These are phyloP conservation scores for Malacosoma neustria DNA, from an alignment of 2,888 invertebrate species.

Conservation along the genomic window DNA sequence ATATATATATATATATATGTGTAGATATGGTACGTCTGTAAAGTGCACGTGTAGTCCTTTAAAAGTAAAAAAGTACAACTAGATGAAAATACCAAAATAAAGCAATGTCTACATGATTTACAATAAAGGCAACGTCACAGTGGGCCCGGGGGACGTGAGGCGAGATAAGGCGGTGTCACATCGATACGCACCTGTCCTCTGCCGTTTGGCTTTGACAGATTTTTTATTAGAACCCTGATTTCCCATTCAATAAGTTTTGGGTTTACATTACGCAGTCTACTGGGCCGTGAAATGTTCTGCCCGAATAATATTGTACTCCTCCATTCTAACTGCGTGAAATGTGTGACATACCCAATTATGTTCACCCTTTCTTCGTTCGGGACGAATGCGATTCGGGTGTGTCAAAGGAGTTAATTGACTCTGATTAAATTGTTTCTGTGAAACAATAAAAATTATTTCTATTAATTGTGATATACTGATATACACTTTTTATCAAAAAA, in stretches of 20 bases:
- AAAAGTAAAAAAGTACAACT: too few relatives aligned
- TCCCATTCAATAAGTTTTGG: slow-evolving; percentile 62
- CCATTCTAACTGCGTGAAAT: slow-evolving; percentile 15
- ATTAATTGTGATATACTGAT: too few relatives aligned
- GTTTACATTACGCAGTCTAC: slow-evolving; percentile 49
- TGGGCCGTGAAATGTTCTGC: slow-evolving; percentile 53
- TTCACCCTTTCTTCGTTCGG: slow-evolving; percentile 9
- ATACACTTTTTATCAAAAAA: too few relatives aligned
- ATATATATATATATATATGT: too few relatives aligned
- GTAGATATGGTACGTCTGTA: too few relatives aligned
- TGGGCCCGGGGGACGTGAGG: not conserved
- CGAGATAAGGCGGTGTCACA: slow-evolving; percentile 4
- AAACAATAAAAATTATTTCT: too few relatives aligned
- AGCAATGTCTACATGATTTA: slow-evolving; percentile 5
- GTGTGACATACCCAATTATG: slow-evolving; percentile 30
- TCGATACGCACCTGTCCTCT: slow-evolving; percentile 36
- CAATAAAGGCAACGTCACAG: slow-evolving; percentile 9
- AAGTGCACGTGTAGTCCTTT: not conserved
- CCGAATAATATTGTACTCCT: slow-evolving; percentile 21
- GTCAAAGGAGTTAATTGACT: too few relatives aligned
- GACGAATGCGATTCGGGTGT: not conserved
- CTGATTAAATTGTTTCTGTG: too few relatives aligned
- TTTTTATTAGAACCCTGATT: slow-evolving; percentile 63
- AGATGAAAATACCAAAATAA: not conserved
- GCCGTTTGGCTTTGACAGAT: slow-evolving; percentile 57